Evolutionary conservation across 2,797 vertebrate genomes (phyloP), one percentile per base, ranked within the genome.

Genomic region (Chaetodon trifasciatus): DNA sequence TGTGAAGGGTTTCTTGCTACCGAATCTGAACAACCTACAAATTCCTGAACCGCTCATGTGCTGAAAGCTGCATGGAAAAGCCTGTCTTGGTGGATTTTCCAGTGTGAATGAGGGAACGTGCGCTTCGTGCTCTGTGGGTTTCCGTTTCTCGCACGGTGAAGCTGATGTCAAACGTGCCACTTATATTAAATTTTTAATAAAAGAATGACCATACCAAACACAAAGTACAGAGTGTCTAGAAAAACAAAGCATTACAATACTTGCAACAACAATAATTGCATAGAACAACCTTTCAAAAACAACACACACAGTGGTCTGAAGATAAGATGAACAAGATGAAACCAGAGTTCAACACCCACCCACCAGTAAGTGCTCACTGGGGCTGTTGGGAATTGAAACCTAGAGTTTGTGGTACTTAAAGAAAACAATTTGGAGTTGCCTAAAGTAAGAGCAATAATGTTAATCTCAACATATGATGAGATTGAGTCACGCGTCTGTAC

Each of bases 121-220:
- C 4, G 17, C 35, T 12, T 47, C 10, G 10, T 10, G 47, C 37
- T 8, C 12, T 42, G 39, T 40, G 37, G 61, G 47, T 80, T 89
- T 90, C 64, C 72, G 39, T 73, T 58, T 23, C 42, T 78, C 19
- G 1, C 21, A 17, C 32, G 11, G 47, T 42, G 17, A 44, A 85
- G 84, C 11, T 19, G 6, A 81, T 12, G 44, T 42, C 49, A 63
- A 50, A 67, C 46, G 2, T 5, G 37, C 9, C 2, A 13, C 44
- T 74, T 90, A 89, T 92, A 93, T 91, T 91, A 91, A 78, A 79
- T 74, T 91, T 95, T 96, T 96, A 96, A 95, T 96, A 95, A 95
- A 96, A 96, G 87, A 92, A 91, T 86, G 88, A 86, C 78, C 87
- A 93, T 92, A 94, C 86, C 91, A 92, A 95, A 93, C 88, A 84